Evolutionary conservation across 2,113 vertebrate genomes (phyloP).

Genomic region (Pangasianodon hypophthalmus): DNA sequence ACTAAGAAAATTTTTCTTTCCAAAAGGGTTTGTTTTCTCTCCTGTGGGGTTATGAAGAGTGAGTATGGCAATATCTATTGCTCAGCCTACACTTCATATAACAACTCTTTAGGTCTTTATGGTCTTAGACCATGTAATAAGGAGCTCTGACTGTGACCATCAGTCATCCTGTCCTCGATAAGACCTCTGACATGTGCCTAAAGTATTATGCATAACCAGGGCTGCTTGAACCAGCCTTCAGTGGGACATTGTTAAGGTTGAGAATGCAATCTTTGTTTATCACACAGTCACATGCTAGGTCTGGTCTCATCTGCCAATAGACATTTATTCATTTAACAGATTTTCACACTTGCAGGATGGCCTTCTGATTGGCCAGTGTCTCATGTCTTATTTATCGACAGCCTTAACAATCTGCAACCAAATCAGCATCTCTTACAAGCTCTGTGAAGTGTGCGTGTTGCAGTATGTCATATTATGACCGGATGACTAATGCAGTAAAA

Average conservation of each 20-base stretch:
- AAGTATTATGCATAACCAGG: conserved; percentile 46
- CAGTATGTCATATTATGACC: conserved; percentile 54
- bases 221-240: neutral
- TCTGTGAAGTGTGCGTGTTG: conserved; percentile 19
- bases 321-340: conserved; percentile 27
- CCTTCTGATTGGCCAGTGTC: conserved; percentile 31
- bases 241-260: neutral
- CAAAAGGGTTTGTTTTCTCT: neutral
- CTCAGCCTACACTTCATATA: conserved; percentile 22
- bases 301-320: conserved; percentile 17
- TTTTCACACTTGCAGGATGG: conserved; percentile 18
- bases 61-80: conserved; percentile 18
- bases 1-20: neutral
- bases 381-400: conserved; percentile 24
- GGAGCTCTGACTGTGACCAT: conserved; percentile 46
- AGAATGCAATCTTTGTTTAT: neutral
- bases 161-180: conserved; percentile 48
- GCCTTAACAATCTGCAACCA: conserved; percentile 36
- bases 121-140: conserved; percentile 45
- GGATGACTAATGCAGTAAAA: conserved; percentile 57
- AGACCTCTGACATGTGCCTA: conserved; percentile 52
- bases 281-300: neutral
- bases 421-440: conserved; percentile 42
- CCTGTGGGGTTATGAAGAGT: neutral
- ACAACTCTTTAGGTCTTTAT: conserved; percentile 47